Evolutionary conservation across 2,888 invertebrate genomes (phyloP), one percentile per base, ranked within the genome.

Genomic region (Criorhina ranunculi): DNA sequence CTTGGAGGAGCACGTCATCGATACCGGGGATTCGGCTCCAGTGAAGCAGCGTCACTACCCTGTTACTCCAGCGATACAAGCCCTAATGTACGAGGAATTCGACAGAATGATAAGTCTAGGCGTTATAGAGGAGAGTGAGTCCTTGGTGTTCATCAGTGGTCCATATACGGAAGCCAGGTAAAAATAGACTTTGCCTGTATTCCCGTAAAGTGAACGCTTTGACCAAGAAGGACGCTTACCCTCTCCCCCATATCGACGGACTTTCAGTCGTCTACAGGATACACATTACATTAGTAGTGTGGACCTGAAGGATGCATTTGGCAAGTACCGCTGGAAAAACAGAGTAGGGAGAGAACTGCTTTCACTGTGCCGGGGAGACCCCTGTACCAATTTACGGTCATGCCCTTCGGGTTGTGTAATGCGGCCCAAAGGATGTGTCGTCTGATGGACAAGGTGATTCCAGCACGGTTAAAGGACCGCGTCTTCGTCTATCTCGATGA

Each of bases 61-160:
- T 0, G 44, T 86, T 1, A 87, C 87, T 51, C 87, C 85, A 4
- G 79, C 72, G 0, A 57, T 86, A 7, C 87, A 87, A 42, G 53
- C 64, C n/a, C 37, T 83, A 9, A 12, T 86, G 5, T 82, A 86
- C 29, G 80, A 62, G 4, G 89, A 90, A 69, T 81, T 90, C 0
- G 89, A 90, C n/a, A 66, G 87, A 2, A 90, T 90, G 89, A 31
- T 90, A 5, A 60, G 53, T 1, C 59, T 87, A 3, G 88, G 51
- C 5, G 31, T 51, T 29, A 29, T 51, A 3, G n/a, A 51, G 12
- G 86, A 85, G 12, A 89, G 88, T 1, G 70, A 81, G 89, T 29
- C 73, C 87, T 1, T 89, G 89, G 90, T n/a, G 86, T 11, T 88
- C 87, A 5, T 88, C 89, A 3, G 86, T 88, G 0, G 87, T 88